Evolutionary conservation across 2,888 invertebrate species (phyloP).

Genomic region (Agriopis marginaria): DNA sequence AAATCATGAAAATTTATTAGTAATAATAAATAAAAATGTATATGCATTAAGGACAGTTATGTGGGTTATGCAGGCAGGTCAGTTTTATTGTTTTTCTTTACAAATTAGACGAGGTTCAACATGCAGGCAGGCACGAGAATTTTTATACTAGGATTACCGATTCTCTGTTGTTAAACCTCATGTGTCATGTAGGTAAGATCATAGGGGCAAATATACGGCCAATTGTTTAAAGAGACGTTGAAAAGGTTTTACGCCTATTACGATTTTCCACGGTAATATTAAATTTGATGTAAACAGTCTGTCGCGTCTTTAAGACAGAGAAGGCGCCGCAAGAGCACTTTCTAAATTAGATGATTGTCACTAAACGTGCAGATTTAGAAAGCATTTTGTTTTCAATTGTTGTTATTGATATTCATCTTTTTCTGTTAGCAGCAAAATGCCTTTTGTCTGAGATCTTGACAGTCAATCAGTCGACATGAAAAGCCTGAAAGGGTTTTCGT

Average conservation of each 20-base stretch:
- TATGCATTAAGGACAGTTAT: too few species aligned
- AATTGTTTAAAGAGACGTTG: slow-evolving; percentile 4
- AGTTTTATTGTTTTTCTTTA: too few species aligned
- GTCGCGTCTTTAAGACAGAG: slow-evolving; percentile 12
- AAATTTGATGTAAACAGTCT: slow-evolving; percentile 21
- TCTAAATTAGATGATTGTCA: slow-evolving; percentile 38
- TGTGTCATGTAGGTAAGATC: too few species aligned
- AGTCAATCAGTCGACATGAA: not conserved
- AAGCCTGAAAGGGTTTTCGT: too few species aligned
- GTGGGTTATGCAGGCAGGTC: too few species aligned
- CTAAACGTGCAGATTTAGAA: slow-evolving; percentile 33
- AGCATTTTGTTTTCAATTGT: slow-evolving; percentile 28
- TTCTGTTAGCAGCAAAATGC: not conserved
- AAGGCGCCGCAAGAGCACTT: slow-evolving; percentile 24
- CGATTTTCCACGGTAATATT: slow-evolving; percentile 15
- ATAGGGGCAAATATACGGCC: not conserved
- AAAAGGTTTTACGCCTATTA: slow-evolving; percentile 11
- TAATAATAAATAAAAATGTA: too few species aligned
- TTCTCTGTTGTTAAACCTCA: too few species aligned
- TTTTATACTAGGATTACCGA: too few species aligned
- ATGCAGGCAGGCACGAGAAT: too few species aligned
- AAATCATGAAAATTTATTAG: too few species aligned
- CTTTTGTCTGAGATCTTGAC: not conserved
- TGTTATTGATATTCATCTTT: slow-evolving; percentile 26
- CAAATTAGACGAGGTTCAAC: too few species aligned